A percentile compares a stretch with the other conserved stretches of the same genome.
These are phyloP conservation scores for Lepus oiostolus DNA, from an alignment of 2,797 vertebrate species.

Conservation along the genomic window DNA sequence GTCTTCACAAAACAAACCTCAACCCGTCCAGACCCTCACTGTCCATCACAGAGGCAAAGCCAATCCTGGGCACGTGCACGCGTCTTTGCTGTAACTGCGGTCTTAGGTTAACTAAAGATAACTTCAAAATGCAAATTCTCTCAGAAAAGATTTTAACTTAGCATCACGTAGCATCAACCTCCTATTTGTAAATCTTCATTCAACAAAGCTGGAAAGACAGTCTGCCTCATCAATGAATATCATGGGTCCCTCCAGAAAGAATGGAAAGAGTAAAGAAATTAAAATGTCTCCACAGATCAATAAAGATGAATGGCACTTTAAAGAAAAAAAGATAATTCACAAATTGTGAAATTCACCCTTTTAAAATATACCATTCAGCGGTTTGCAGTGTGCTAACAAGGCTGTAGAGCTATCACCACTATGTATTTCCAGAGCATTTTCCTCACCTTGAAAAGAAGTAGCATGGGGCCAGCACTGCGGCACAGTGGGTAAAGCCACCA, in stretches of 20 bases:
- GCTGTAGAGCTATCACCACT: not conserved
- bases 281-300: slow-evolving; percentile 8
- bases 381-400: not conserved
- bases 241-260: not conserved
- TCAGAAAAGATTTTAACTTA: slow-evolving; percentile 62
- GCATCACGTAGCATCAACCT: not conserved
- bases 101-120: slow-evolving; percentile 44
- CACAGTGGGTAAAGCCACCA: too few species aligned
- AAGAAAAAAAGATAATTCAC: not conserved
- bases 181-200: slow-evolving; percentile 44
- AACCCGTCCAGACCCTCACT: not conserved
- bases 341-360: not conserved
- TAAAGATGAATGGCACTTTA: not conserved
- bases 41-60: not conserved
- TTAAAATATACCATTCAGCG: not conserved
- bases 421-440: slow-evolving; percentile 40
- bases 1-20: not conserved
- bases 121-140: slow-evolving; percentile 34
- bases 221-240: slow-evolving; percentile 14
- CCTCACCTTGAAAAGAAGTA: slow-evolving; percentile 19
- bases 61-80: not conserved
- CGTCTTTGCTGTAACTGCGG: slow-evolving; percentile 8
- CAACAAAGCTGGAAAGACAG: slow-evolving; percentile 39
- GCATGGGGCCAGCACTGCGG: too few species aligned
- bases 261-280: slow-evolving; percentile 35